phyloP scores from a whole-genome alignment of 1,140 invertebrate genomes.

The Brachionus rubens region DNA sequence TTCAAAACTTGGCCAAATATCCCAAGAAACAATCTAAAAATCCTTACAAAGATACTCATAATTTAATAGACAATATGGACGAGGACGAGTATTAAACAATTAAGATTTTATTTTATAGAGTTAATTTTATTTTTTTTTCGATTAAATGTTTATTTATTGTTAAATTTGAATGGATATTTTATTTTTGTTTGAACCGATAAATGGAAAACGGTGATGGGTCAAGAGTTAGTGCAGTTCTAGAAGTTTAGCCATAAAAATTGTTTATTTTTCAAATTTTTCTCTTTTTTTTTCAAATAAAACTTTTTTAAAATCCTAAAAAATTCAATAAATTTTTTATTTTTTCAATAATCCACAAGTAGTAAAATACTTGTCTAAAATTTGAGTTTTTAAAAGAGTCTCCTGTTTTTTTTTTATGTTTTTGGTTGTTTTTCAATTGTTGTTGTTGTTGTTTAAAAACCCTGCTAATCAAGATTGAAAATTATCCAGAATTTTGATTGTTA shows the following conservation, averaged over 20 bases:
- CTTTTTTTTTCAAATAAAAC: neutral
- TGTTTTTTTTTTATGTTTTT: too few relatives aligned
- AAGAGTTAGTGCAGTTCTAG: neutral
- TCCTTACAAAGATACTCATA: constrained; percentile 33
- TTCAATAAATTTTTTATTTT: neutral
- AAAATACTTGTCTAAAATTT: neutral
- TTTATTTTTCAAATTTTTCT: neutral
- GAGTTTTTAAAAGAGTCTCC: neutral
- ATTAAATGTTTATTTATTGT: too few relatives aligned
- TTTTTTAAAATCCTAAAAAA: neutral
- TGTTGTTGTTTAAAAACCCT: too few relatives aligned
- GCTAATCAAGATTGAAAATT: too few relatives aligned
- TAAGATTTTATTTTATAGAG: too few relatives aligned
- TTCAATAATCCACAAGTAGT: neutral
- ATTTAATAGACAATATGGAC: constrained; percentile 42
- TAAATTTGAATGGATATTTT: neutral
- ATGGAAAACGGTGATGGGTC: neutral
- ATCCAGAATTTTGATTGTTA: too few relatives aligned
- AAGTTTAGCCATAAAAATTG: neutral
- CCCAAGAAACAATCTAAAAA: constrained; percentile 11
- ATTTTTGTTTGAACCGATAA: neutral
- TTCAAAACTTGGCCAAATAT: constrained; percentile 21
- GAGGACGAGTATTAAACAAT: constrained; percentile 4
- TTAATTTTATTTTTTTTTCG: too few relatives aligned
- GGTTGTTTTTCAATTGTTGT: too few relatives aligned